These are phyloP conservation scores for Tribolium madens DNA, from an alignment of 1,140 invertebrate species.

Conservation along the genomic window DNA sequence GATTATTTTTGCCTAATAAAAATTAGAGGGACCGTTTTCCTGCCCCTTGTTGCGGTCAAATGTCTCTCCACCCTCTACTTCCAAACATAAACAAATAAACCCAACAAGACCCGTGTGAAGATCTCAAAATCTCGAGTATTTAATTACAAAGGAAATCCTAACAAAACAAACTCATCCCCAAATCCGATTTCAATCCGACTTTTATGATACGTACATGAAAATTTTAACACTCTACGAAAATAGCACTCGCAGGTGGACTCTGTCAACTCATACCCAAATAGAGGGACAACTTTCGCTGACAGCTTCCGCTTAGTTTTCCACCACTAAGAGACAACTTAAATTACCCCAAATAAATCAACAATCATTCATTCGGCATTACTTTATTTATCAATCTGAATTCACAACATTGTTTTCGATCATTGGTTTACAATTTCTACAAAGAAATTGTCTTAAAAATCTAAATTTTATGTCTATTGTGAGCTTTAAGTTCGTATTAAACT, in stretches of 20 bases:
- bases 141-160: slow-evolving; percentile 41
- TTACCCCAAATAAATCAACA: background rate
- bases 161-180: slow-evolving; percentile 35
- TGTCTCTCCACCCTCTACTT: background rate
- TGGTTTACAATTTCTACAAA: slow-evolving; percentile 53
- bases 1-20: no score
- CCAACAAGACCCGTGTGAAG: slow-evolving; percentile 30
- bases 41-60: background rate
- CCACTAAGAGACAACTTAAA: background rate
- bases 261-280: slow-evolving; percentile 3
- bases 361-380: background rate
- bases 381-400: slow-evolving; percentile 45
- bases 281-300: slow-evolving; percentile 13
- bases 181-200: background rate
- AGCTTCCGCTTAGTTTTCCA: slow-evolving; percentile 32
- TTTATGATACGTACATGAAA: slow-evolving; percentile 17
- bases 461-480: no score
- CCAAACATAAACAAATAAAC: slow-evolving; percentile 11
- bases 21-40: no score
- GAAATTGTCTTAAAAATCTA: no score
- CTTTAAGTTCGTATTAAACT: no score
- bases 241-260: slow-evolving; percentile 23
- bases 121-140: slow-evolving; percentile 13
- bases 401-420: slow-evolving; percentile 51
- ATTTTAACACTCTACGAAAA: slow-evolving; percentile 6